Evolutionary conservation across 30 jellyfish, hydroid and myxozoan species (phyloP), one percentile per base, ranked within the genome.

Genomic region (Pelagia noctiluca): DNA sequence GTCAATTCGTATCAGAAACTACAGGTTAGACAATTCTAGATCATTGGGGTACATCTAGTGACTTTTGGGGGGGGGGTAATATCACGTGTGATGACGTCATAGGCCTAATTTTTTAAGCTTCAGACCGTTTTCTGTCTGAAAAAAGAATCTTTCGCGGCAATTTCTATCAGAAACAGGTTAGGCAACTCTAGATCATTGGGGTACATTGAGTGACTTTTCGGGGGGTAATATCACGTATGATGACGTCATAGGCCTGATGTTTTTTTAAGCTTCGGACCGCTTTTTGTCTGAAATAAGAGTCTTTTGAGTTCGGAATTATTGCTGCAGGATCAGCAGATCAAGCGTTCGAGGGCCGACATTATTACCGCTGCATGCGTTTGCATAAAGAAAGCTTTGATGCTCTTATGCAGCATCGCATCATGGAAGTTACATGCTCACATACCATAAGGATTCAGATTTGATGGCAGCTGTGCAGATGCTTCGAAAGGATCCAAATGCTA

Each of bases 351-450:
- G 75, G 85, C 18, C 13, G 65, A 21, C 88, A 76, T 60, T 76
- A 76, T 67, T 57, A 11, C 35, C 70, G 85, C 8, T 30, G 86
- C 35, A 76, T 76, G 88, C 86, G 88, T 12, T 8, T 25, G 4
- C 80, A 72, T 19, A 72, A 72, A 47, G 85, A 35, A 28, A 8
- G 18, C 5, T 72, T 72, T 72, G 84, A 72, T 72, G 84, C 84
- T 4, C 79, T 72, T 5, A 28, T 72, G 23, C 84, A 72, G 28
- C 22, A 36, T 26, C 5, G n/a, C n/a, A n/a, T n/a, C n/a, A n/a
- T n/a, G n/a, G n/a, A 52, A 3, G 24, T 26, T 61, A 76, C 88
- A 1, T 22, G 25, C 24, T 31, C 19, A 26, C 53, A 13, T 28
- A 49, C 80, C 10, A 49, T 23, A 35, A 13, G 8, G 68, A 36